These are phyloP conservation scores for Mesoclemmys tuberculata DNA, from an alignment of 2,113 vertebrate genomes.

Conservation along the genomic window DNA sequence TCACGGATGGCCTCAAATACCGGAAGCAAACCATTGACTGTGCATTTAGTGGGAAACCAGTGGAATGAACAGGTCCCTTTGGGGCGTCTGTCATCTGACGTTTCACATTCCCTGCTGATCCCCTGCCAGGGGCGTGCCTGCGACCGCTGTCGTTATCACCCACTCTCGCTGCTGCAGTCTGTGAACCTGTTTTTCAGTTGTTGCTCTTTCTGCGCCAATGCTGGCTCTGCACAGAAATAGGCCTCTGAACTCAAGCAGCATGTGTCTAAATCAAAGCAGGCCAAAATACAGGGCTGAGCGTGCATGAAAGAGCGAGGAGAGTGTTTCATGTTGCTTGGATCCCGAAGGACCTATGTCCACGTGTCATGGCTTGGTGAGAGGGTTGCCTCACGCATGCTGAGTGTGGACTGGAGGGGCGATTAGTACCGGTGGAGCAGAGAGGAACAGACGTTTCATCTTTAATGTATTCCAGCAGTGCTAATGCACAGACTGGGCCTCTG, in stretches of 20 bases:
- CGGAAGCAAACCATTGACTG: accelerated
- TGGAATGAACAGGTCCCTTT: accelerated
- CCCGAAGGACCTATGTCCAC: background rate
- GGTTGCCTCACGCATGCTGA: background rate
- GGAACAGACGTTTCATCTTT: background rate
- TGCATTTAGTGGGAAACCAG: background rate
- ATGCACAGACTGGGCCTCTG: background rate
- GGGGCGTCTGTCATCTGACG: background rate
- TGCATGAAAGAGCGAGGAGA: background rate
- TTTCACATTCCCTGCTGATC: background rate
- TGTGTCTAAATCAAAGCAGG: background rate
- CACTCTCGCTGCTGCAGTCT: background rate
- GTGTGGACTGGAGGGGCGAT: background rate
- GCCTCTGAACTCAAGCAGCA: accelerated
- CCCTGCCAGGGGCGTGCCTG: background rate
- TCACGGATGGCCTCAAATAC: background rate
- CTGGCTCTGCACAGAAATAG: background rate
- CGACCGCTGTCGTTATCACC: background rate
- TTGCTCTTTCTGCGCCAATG: background rate
- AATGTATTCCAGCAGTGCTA: constrained; percentile 17
- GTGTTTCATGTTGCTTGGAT: background rate
- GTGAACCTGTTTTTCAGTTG: background rate
- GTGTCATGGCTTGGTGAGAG: accelerated
- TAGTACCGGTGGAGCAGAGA: background rate
- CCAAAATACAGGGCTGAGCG: background rate